Evolutionary conservation across 2,113 vertebrate species (phyloP), one percentile per base, ranked within the genome.

Genomic region (Pholis gunnellus): DNA sequence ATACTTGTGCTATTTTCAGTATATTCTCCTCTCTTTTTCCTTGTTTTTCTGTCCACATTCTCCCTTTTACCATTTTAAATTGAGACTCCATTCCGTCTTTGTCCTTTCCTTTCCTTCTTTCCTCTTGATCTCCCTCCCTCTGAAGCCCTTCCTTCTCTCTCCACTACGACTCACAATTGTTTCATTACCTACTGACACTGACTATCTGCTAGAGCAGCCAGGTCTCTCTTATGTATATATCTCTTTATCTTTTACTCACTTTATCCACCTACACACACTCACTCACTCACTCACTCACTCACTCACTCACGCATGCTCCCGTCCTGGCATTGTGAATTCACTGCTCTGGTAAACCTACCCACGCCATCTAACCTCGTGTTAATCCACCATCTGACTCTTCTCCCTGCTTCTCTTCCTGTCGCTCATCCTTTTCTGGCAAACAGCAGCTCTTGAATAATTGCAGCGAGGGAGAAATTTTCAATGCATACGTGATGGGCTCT

Each of bases 401-500:
- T 84, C 74, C 52, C 65, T 59, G 72, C 88, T 79, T 59, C 84
- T 76, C 70, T 74, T 85, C 68, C 84, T 83, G 85, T 87, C 85
- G 56, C 85, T 89, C 87, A 81, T 75, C 88, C 73, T 70, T 81
- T 83, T 84, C 79, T 75, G 88, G 86, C 92, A 85, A 89, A 91
- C 91, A 92, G 88, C 89, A 73, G 87, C 88, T 93, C 88, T 88
- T 95, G 95, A 95, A 96, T 95, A 95, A 95, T 95, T 95, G 95
- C 93, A 95, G 94, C 72, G 92, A 89, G 94, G 81, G 86, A 81
- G 92, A 91, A 92, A 93, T 95, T 95, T 95, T 95, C 94, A 95
- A 95, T 95, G 95, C 94, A 95, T 95, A 95, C 90, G 60, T 95
- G 95, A 96, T 94, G 91, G 92, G 91, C 85, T 90, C 89, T 92